A percentile compares a stretch with the other conserved stretches of the same genome.
phyloP scores from a whole-genome alignment of 2,113 vertebrate species.

The Siniperca chuatsi region DNA sequence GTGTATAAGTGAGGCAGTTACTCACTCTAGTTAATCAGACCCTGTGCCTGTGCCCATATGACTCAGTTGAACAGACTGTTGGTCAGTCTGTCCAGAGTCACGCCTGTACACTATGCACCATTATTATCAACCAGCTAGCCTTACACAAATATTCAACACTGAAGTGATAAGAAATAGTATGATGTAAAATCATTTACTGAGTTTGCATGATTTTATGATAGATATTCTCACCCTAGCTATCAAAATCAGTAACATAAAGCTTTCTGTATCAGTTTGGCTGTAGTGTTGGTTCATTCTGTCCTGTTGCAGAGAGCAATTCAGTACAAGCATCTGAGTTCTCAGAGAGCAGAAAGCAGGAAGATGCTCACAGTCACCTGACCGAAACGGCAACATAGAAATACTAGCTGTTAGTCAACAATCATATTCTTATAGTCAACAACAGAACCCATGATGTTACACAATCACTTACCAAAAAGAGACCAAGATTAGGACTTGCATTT shows the following conservation, averaged over 20 bases:
- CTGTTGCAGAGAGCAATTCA: slow-evolving; percentile 23
- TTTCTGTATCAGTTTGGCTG: slow-evolving; percentile 6
- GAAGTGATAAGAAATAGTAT: background rate
- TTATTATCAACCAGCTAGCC: background rate
- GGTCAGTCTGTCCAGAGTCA: background rate
- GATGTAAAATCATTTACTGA: background rate
- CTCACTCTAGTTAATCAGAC: background rate
- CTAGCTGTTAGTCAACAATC: background rate
- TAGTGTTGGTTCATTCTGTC: slow-evolving; percentile 17
- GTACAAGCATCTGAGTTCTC: slow-evolving; percentile 34
- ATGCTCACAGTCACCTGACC: slow-evolving; percentile 42
- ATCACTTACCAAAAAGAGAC: background rate
- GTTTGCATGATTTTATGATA: background rate
- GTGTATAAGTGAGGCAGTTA: background rate
- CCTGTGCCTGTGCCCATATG: background rate
- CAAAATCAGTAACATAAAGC: background rate
- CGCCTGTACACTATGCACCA: background rate
- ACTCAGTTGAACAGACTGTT: background rate
- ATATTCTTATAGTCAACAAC: background rate
- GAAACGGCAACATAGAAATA: slow-evolving; percentile 21
- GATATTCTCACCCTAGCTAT: background rate
- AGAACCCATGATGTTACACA: background rate
- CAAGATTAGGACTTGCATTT: background rate
- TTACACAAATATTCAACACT: background rate
- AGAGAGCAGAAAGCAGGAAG: slow-evolving; percentile 48